A percentile compares a stretch with the other conserved stretches of the same genome.
phyloP scores from a whole-genome alignment of 1,140 invertebrate species.

The Orussus abietinus region DNA sequence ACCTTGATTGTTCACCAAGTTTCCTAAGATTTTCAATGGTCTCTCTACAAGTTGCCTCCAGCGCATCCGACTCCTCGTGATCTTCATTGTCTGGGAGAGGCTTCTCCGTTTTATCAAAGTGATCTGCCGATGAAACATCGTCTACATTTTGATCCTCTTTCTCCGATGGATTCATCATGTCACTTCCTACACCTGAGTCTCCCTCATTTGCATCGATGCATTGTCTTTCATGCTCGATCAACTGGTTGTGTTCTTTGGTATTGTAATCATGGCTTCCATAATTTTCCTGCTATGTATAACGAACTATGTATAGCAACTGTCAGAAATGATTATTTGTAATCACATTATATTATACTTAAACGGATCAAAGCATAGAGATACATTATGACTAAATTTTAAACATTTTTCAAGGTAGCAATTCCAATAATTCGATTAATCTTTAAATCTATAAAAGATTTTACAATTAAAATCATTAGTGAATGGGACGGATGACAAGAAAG shows the following conservation, averaged over 20 bases:
- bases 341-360: too few relatives aligned
- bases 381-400: too few relatives aligned
- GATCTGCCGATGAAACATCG: constrained; percentile 35
- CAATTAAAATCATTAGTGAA: too few relatives aligned
- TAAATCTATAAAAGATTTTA: too few relatives aligned
- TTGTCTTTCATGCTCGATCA: constrained; percentile 43
- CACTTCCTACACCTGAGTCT: constrained; percentile 51
- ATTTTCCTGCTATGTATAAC: constrained; percentile 17
- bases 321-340: too few relatives aligned
- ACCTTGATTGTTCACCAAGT: constrained; percentile 50
- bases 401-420: too few relatives aligned
- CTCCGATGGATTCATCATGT: constrained; percentile 47
- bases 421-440: too few relatives aligned
- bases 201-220: constrained; percentile 46
- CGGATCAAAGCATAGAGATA: too few relatives aligned
- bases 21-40: constrained; percentile 50
- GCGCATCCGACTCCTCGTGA: constrained; percentile 42
- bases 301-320: background rate
- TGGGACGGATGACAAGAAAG: too few relatives aligned
- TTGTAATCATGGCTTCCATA: constrained; percentile 40
- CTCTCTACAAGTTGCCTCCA: constrained; percentile 49
- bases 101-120: constrained; percentile 37
- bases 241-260: constrained; percentile 32
- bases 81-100: constrained; percentile 36
- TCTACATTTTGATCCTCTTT: constrained; percentile 49